Evolutionary conservation across 2,797 vertebrate species (phyloP).

Genomic region (Acanthurus tractus): DNA sequence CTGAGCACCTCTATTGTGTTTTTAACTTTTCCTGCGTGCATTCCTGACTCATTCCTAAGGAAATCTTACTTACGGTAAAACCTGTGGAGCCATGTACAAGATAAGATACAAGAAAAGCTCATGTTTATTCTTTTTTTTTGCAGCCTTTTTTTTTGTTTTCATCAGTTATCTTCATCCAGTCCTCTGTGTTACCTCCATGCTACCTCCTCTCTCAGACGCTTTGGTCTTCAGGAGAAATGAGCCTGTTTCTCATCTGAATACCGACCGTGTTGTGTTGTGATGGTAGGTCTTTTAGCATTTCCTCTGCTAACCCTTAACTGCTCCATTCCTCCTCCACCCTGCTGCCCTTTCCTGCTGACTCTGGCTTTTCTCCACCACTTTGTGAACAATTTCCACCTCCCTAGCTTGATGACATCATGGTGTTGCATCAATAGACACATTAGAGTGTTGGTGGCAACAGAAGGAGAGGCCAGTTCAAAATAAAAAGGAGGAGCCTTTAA

Average conservation of each 20-base stretch:
- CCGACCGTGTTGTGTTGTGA: constrained; percentile 30
- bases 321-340: constrained; percentile 19
- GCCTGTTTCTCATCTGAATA: constrained; percentile 55
- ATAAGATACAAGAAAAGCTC: constrained; percentile 7
- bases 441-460: constrained; percentile 42
- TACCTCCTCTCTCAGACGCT: constrained; percentile 20
- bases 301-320: constrained; percentile 20
- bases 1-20: constrained; percentile 61
- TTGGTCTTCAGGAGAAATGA: constrained; percentile 42
- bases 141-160: constrained; percentile 33
- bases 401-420: constrained; percentile 63
- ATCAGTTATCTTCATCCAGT: constrained; percentile 17
- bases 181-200: constrained; percentile 24
- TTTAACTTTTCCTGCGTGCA: constrained; percentile 20
- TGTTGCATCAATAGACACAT: constrained; percentile 23
- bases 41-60: constrained; percentile 22
- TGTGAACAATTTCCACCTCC: constrained; percentile 59
- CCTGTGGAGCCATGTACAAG: constrained; percentile 3
- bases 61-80: constrained; percentile 44
- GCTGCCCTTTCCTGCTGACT: constrained; percentile 68
- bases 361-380: constrained; percentile 60
- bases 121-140: constrained; percentile 20
- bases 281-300: constrained; percentile 54
- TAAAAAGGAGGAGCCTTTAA: constrained; percentile 42
- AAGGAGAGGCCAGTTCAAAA: constrained; percentile 24